A percentile compares a stretch with the other conserved stretches of the same genome.
phyloP scores from a whole-genome alignment of 2,888 invertebrate species.

The Drosophila engyochracea region DNA sequence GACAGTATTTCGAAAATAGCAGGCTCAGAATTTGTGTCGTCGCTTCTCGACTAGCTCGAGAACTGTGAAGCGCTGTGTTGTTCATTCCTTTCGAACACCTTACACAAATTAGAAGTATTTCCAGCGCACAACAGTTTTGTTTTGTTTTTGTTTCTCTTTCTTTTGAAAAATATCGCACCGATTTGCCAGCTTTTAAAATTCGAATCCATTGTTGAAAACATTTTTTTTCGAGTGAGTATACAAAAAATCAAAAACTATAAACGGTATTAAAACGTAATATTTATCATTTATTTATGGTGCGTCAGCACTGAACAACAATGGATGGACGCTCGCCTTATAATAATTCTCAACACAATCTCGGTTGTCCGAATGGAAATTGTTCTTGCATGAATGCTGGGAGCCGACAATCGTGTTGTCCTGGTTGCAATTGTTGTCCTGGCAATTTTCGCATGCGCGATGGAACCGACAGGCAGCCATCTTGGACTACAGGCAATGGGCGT shows the following conservation, averaged over 20 bases:
- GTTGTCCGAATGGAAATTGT: conserved; percentile 56
- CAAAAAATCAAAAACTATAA: background rate
- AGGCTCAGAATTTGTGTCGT: conserved; percentile 25
- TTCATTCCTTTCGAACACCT: conserved; percentile 54
- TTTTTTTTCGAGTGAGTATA: conserved; percentile 25
- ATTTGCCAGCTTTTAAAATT: conserved; percentile 24
- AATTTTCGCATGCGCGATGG: conserved; percentile 34
- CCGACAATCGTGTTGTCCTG: conserved; percentile 33
- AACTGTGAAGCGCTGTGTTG: background rate
- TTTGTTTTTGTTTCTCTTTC: conserved; percentile 7
- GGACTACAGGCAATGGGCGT: conserved; percentile 39
- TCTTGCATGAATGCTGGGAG: conserved; percentile 6
- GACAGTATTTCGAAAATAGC: conserved; percentile 33
- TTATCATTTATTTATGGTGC: background rate
- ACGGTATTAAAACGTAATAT: too few species aligned
- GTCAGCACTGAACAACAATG: conserved; percentile 27
- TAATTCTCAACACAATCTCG: conserved; percentile 2
- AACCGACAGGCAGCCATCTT: conserved; percentile 9
- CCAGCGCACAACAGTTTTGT: conserved; percentile 5
- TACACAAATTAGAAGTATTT: conserved; percentile 35
- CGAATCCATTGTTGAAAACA: background rate
- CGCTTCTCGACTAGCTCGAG: conserved; percentile 1
- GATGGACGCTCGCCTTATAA: conserved; percentile 26
- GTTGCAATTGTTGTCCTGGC: conserved; percentile 52
- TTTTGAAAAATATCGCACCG: conserved; percentile 28